Percentiles rank a stretch among this genome's conserved stretches.
Evolutionary conservation across 2,797 vertebrate genomes (phyloP).

Genomic region (Scolopax rusticola): DNA sequence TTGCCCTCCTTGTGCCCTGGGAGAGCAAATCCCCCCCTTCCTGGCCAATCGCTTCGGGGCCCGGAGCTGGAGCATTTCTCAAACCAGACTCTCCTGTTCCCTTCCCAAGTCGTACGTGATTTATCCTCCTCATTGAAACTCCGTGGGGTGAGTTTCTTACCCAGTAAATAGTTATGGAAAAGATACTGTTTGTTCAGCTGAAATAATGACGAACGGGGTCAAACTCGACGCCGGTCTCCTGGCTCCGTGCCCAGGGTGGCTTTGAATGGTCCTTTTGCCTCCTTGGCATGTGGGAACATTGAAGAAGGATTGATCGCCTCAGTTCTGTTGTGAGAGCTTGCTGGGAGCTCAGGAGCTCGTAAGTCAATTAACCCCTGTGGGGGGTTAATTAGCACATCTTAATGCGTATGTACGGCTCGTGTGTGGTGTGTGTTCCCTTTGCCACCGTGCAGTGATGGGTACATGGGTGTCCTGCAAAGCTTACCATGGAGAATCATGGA

Average conservation of each 20-base stretch:
- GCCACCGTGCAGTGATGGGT: background rate
- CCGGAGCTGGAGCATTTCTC: accelerated
- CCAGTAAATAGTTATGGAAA: accelerated
- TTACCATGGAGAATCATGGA: background rate
- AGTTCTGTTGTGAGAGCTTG: background rate
- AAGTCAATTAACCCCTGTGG: accelerated
- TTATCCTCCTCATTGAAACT: background rate
- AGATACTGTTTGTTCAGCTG: background rate
- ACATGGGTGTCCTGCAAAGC: no score
- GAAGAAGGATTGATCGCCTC: accelerated
- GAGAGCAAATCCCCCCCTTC: no score
- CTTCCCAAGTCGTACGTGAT: background rate
- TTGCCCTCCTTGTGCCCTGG: background rate
- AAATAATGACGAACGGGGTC: background rate
- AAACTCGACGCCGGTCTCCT: background rate
- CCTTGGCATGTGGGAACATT: background rate
- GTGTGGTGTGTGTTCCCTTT: no score
- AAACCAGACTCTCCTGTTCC: background rate
- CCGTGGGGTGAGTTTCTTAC: background rate
- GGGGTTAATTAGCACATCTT: background rate
- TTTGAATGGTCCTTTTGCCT: background rate
- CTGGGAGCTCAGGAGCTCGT: no score
- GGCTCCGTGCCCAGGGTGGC: background rate
- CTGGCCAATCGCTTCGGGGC: accelerated
- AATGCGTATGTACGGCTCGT: accelerated